Percentiles rank a stretch among this genome's conserved stretches.
Evolutionary conservation across 2,113 vertebrate species (phyloP).

Genomic region (Podilymbus podiceps): DNA sequence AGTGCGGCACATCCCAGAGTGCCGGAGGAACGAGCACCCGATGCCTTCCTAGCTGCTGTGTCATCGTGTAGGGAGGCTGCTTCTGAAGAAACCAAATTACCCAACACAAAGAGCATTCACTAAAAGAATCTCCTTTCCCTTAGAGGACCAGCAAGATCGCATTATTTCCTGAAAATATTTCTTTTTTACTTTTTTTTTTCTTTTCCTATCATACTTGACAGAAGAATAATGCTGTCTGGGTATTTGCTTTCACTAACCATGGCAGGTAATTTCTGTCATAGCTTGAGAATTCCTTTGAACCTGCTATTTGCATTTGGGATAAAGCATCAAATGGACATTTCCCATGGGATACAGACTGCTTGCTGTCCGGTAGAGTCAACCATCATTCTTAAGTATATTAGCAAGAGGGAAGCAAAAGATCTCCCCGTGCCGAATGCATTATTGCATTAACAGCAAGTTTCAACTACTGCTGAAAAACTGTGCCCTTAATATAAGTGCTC

Average conservation of each 20-base stretch:
- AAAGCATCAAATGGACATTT: background rate
- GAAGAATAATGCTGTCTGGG: background rate
- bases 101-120: background rate
- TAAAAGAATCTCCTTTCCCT: background rate
- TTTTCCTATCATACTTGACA: background rate
- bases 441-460: slow-evolving; percentile 24
- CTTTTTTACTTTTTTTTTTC: background rate
- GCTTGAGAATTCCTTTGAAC: background rate
- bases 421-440: background rate
- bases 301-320: slow-evolving; percentile 36
- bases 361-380: background rate
- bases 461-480: slow-evolving; percentile 22
- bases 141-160: background rate
- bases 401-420: background rate
- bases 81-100: slow-evolving; percentile 1
- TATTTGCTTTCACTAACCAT: background rate
- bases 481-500: slow-evolving; percentile 62
- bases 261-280: background rate
- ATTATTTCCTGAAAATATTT: background rate
- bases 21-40: background rate
- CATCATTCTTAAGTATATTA: background rate
- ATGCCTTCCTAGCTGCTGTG: background rate
- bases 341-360: background rate
- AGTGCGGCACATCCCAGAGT: background rate
- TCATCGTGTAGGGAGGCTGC: background rate